These are phyloP conservation scores for Tetragonisca angustula DNA, from an alignment of 2,888 invertebrate species.

Conservation along the genomic window DNA sequence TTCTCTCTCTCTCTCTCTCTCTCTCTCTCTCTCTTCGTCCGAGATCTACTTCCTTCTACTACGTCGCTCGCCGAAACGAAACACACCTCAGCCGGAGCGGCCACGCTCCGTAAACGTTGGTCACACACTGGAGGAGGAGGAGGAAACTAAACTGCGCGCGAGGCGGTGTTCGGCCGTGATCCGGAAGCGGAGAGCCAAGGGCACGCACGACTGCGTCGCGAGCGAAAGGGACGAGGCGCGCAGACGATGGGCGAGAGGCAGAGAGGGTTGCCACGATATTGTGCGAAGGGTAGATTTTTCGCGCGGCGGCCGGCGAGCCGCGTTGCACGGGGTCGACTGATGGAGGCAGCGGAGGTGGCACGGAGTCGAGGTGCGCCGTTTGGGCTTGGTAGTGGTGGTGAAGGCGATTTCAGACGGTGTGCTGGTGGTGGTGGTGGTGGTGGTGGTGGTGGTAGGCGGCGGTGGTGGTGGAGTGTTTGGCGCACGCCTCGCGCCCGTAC, in stretches of 20 bases:
- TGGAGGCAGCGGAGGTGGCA: slow-evolving; percentile 72
- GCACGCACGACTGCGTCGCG: slow-evolving; percentile 2
- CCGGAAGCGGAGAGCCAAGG: slow-evolving; percentile 1
- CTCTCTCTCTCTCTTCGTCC: not conserved
- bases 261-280: no score
- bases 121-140: not conserved
- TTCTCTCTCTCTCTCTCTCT: not conserved
- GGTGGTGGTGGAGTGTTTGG: slow-evolving; percentile 39
- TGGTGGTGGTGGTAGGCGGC: slow-evolving; percentile 60
- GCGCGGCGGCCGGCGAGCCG: slow-evolving; percentile 82
- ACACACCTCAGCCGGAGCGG: no score
- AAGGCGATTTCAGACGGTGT: slow-evolving; percentile 57
- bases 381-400: slow-evolving; percentile 39
- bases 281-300: slow-evolving; percentile 52
- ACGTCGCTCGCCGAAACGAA: no score
- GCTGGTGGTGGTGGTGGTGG: slow-evolving; percentile 67
- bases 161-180: not conserved
- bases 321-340: slow-evolving; percentile 84
- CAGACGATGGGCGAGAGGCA: not conserved
- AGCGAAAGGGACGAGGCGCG: slow-evolving; percentile 28
- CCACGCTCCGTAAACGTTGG: not conserved
- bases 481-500: slow-evolving; percentile 56
- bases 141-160: not conserved
- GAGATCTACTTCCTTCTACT: no score
- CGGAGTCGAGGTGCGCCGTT: slow-evolving; percentile 71